phyloP scores from a whole-genome alignment of 2,797 vertebrate species.

The Enteromius argenteus region DNA sequence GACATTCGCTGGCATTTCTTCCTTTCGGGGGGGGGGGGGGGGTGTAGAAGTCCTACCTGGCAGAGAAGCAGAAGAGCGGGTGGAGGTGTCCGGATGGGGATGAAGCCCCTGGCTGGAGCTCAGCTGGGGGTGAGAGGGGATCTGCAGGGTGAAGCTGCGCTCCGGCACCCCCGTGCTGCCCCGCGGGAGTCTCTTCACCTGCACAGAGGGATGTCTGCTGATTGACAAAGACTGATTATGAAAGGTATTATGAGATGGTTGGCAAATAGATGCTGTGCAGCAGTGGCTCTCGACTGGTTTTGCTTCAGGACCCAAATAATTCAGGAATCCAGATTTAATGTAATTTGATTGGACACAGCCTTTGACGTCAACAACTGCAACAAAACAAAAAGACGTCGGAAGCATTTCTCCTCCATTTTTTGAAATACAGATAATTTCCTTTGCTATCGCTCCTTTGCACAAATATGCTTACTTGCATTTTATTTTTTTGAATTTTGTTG shows the following conservation, averaged over 20 bases:
- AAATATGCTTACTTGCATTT: not conserved
- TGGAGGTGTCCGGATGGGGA: slow-evolving; percentile 69
- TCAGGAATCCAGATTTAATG: not conserved
- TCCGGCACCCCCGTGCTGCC: slow-evolving; percentile 64
- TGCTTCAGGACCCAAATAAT: not conserved
- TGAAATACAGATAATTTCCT: not conserved
- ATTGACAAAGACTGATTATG: slow-evolving; percentile 42
- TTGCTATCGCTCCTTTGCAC: not conserved
- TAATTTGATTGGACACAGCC: not conserved
- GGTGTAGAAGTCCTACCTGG: slow-evolving; percentile 71
- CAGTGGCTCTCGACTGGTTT: not conserved
- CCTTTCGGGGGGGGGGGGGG: slow-evolving; percentile 53
- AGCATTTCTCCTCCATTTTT: not conserved
- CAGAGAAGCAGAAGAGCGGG: slow-evolving; percentile 69
- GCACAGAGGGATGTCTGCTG: slow-evolving; percentile 28
- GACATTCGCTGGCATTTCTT: slow-evolving; percentile 58
- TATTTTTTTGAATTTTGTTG: not conserved
- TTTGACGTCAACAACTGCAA: not conserved
- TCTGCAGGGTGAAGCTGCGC: slow-evolving; percentile 55
- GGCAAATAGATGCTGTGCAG: slow-evolving; percentile 10
- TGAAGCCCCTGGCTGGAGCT: slow-evolving; percentile 64
- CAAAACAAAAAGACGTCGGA: not conserved
- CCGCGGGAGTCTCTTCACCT: slow-evolving; percentile 86
- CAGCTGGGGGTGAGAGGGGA: slow-evolving; percentile 63
- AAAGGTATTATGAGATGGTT: slow-evolving; percentile 10